A percentile compares a stretch with the other conserved stretches of the same genome.
Conservation (phyloP, 2,797 vertebrate species). For the Hippoglossus hippoglossus region DNA sequence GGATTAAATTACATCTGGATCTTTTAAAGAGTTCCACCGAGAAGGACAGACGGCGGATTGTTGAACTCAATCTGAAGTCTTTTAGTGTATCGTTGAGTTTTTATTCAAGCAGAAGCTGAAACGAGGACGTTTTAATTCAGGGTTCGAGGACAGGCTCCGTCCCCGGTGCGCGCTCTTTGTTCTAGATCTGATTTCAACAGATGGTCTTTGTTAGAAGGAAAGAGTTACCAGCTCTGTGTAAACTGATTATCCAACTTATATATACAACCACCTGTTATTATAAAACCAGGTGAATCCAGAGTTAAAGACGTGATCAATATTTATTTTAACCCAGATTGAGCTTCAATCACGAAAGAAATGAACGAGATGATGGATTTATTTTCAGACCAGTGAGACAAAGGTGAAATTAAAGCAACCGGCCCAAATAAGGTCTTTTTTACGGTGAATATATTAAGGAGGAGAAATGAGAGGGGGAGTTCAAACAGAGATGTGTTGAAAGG, state of each 20-base stretch:
- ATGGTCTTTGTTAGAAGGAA: slow-evolving; percentile 41
- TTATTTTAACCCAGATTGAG: not conserved
- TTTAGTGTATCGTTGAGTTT: not conserved
- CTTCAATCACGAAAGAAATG: not conserved
- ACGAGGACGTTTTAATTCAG: slow-evolving; percentile 12
- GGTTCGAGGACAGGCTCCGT: slow-evolving; percentile 22
- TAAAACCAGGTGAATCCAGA: slow-evolving; percentile 16
- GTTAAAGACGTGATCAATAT: slow-evolving; percentile 15
- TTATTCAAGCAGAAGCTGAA: slow-evolving; percentile 18
- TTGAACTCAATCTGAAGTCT: not conserved
- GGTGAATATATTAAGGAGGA: slow-evolving; percentile 8
- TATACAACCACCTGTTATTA: slow-evolving; percentile 24
- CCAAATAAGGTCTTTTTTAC: not conserved
- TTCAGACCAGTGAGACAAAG: slow-evolving; percentile 3
- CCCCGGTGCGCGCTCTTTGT: not conserved
- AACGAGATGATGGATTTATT: not conserved
- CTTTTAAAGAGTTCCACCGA: slow-evolving; percentile 1
- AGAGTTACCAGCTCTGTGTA: slow-evolving; percentile 14
- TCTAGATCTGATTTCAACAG: slow-evolving; percentile 42
- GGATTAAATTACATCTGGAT: not conserved
- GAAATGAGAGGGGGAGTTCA: slow-evolving; percentile 9
- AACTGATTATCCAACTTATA: slow-evolving; percentile 1
- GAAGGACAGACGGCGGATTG: not conserved
- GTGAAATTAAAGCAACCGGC: not conserved
- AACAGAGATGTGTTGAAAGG: slow-evolving; percentile 18